phyloP scores from a whole-genome alignment of 2,113 vertebrate genomes.

The Motacilla tschutschensis region DNA sequence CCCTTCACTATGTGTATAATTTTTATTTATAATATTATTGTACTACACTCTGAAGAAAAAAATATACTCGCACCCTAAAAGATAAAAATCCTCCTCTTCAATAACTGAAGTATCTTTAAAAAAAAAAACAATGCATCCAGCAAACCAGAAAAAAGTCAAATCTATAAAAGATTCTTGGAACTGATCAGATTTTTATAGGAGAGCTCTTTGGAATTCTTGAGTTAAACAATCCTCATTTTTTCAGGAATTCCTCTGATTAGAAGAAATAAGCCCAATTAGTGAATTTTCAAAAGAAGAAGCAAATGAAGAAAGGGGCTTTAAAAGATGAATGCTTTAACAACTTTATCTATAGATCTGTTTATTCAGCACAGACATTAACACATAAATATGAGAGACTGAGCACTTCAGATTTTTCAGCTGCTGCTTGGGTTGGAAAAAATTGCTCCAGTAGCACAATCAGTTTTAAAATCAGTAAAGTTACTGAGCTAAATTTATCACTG shows the following conservation, averaged over 20 bases:
- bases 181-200: background rate
- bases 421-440: slow-evolving; percentile 16
- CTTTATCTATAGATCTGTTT: slow-evolving; percentile 12
- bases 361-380: slow-evolving; percentile 29
- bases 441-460: background rate
- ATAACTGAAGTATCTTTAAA: background rate
- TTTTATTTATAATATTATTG: background rate
- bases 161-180: background rate
- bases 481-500: background rate
- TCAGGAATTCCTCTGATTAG: background rate
- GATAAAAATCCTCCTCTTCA: background rate
- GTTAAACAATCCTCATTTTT: background rate
- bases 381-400: slow-evolving; percentile 11
- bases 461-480: slow-evolving; percentile 12
- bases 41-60: background rate
- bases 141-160: background rate
- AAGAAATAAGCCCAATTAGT: background rate
- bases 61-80: background rate
- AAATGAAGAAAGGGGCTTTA: background rate
- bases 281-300: background rate
- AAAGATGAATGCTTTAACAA: background rate
- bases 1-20: background rate
- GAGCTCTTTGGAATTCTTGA: background rate
- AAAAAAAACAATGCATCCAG: background rate
- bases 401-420: slow-evolving; percentile 43